Conservation (phyloP, 2,113 vertebrate species). For the Carassius carassius region DNA sequence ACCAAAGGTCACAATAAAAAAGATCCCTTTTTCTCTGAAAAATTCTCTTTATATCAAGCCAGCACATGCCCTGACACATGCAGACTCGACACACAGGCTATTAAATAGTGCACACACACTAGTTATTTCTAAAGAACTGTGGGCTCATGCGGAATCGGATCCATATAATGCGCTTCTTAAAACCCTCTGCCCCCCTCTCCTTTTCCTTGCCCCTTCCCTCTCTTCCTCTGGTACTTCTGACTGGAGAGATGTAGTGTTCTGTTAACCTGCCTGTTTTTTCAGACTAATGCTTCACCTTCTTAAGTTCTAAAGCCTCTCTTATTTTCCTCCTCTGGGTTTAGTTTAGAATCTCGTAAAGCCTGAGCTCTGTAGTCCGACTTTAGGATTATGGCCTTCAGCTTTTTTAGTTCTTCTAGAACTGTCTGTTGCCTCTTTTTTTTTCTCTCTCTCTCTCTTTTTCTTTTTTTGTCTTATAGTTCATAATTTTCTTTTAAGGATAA, state of each 20-base stretch:
- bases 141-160: slow-evolving; percentile 46
- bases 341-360: slow-evolving; percentile 38
- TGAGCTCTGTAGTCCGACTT: slow-evolving; percentile 36
- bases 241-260: slow-evolving; percentile 48
- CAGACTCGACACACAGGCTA: slow-evolving; percentile 13
- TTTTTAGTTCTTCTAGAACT: slow-evolving; percentile 15
- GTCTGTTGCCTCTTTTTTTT: not conserved
- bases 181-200: slow-evolving; percentile 42
- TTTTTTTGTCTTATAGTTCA: slow-evolving; percentile 2
- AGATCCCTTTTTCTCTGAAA: not conserved
- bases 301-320: slow-evolving; percentile 51
- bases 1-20: slow-evolving; percentile 29
- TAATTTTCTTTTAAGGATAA: not conserved
- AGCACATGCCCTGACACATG: slow-evolving; percentile 14
- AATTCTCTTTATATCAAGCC: slow-evolving; percentile 8
- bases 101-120: not conserved
- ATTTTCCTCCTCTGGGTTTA: slow-evolving; percentile 44
- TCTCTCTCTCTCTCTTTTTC: not conserved
- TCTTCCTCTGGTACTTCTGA: slow-evolving; percentile 44
- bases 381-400: slow-evolving; percentile 32
- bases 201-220: slow-evolving; percentile 34
- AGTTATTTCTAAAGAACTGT: slow-evolving; percentile 45
- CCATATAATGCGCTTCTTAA: slow-evolving; percentile 43
- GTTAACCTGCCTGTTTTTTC: slow-evolving; percentile 55
- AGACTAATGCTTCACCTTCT: slow-evolving; percentile 53